Conservation (phyloP, 2,113 vertebrate species). For the Dolichallabes microphthalmus region DNA sequence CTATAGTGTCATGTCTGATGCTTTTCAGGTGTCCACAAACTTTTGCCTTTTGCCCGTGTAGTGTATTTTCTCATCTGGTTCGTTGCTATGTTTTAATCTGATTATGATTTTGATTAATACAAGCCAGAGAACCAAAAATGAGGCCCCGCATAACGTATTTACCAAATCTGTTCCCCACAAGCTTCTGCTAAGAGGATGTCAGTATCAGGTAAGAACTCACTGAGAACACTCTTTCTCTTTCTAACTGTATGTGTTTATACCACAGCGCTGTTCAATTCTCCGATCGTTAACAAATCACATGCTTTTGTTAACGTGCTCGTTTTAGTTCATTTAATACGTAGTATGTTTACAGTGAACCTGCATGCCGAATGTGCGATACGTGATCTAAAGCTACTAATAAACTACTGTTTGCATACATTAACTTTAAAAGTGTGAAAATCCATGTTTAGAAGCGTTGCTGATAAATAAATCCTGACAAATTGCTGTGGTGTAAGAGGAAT, state of each 20-base stretch:
- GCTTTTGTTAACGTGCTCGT: background rate
- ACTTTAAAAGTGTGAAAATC: no score
- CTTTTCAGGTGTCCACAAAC: background rate
- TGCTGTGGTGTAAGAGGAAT: conserved; percentile 21
- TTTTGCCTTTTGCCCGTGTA: background rate
- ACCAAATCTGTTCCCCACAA: conserved; percentile 23
- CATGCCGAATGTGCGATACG: background rate
- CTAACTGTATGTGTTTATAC: conserved; percentile 7
- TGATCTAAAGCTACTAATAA: background rate
- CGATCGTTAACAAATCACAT: background rate
- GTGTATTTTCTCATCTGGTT: background rate
- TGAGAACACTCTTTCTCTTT: background rate
- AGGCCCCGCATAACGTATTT: conserved; percentile 8
- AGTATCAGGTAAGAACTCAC: conserved; percentile 16
- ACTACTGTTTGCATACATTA: no score
- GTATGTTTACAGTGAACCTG: background rate
- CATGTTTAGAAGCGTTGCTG: background rate
- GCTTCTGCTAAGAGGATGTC: conserved; percentile 29
- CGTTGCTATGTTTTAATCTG: background rate
- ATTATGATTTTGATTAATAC: background rate
- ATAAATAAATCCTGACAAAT: background rate
- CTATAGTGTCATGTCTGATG: background rate
- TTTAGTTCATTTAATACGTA: background rate
- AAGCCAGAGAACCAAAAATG: background rate
- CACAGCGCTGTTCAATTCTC: background rate